Base-by-base conservation (phyloP, 2,113 vertebrate genomes). In the Callithrix jacchus region DNA sequence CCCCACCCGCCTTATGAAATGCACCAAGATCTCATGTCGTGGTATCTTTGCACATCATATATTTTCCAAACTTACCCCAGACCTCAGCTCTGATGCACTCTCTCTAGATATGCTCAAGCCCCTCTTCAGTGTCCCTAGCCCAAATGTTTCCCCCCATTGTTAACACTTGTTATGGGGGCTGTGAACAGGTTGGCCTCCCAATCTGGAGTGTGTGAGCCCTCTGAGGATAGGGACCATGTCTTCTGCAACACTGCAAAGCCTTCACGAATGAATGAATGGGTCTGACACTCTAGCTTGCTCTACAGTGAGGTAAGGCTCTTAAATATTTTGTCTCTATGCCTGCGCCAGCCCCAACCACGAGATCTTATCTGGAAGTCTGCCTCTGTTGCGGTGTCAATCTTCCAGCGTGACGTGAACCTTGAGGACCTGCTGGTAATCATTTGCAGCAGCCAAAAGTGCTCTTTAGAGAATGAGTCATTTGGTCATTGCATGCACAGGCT, bases 351-450 rank as follows among this genome's bases (percentile, higher is more conserved):
- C 18, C 45, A 74, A 35, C 88, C 85, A 8, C 0, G 6, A 95
- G 79, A 94, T 94, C 82, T 95, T 81, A 95, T 96, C 96, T 93
- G 42, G 5, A 88, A 49, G 54, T 68, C 81, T 49, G 88, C 58
- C 58, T 88, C 84, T 81, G 83, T 86, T 12, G 0, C 64, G 2
- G n/a, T 32, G 74, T 93, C 92, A 84, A 18, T 89, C 96, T 93
- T 89, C 42, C 88, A 68, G 47, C 2, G 0, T 35, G 90, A 54
- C 16, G 0, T 18, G 87, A 79, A 14, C 84, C 88, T 94, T 77
- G 73, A 98, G 96, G 97, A 95, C 90, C 89, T 45, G 23, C 20
- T 85, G 76, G 87, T 84, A 97, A 98, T 98, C 96, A 96, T 96
- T 98, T 89, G 88, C 97, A 97, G 98, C 96, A 97, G 97, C 92